phyloP scores from a whole-genome alignment of 1,140 invertebrate species.

The Vanessa atalanta region DNA sequence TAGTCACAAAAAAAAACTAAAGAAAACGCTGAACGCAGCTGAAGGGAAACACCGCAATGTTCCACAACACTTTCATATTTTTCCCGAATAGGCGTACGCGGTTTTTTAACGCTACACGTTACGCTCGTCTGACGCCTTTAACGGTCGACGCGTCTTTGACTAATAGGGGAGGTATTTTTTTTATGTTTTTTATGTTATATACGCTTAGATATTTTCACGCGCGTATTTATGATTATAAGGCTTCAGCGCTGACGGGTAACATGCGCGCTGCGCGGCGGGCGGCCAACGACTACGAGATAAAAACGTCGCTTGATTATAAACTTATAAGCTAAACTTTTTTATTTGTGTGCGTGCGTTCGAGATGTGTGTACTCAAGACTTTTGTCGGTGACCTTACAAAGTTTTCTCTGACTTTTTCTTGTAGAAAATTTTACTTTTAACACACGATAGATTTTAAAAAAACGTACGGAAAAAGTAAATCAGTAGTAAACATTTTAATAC shows the following conservation, averaged over 20 bases:
- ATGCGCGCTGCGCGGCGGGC: slow-evolving; percentile 71
- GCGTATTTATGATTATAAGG: slow-evolving; percentile 57
- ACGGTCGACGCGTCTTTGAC: slow-evolving; percentile 52
- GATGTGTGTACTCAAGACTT: slow-evolving; percentile 61
- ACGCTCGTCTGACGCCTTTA: slow-evolving; percentile 53
- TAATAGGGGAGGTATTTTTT: slow-evolving; percentile 42
- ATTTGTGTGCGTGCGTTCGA: slow-evolving; percentile 68
- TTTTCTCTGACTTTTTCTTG: slow-evolving; percentile 52
- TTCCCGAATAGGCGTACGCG: slow-evolving; percentile 63
- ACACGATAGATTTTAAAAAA: background rate
- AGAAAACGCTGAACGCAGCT: slow-evolving; percentile 61
- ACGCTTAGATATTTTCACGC: slow-evolving; percentile 63
- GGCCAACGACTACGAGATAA: slow-evolving; percentile 78
- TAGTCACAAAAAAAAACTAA: slow-evolving; percentile 68
- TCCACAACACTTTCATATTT: slow-evolving; percentile 75
- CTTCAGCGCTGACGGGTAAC: slow-evolving; percentile 58
- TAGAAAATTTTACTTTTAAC: slow-evolving; percentile 1
- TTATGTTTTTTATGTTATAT: slow-evolving; percentile 61
- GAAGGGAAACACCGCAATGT: slow-evolving; percentile 65
- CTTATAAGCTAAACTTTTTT: slow-evolving; percentile 79
- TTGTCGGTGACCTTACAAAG: slow-evolving; percentile 55
- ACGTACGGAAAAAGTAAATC: background rate
- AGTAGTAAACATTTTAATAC: background rate
- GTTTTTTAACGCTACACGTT: slow-evolving; percentile 62
- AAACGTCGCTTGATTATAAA: slow-evolving; percentile 79